Conservation (phyloP, 2,797 vertebrate genomes). For the Enteromius mattozi region DNA sequence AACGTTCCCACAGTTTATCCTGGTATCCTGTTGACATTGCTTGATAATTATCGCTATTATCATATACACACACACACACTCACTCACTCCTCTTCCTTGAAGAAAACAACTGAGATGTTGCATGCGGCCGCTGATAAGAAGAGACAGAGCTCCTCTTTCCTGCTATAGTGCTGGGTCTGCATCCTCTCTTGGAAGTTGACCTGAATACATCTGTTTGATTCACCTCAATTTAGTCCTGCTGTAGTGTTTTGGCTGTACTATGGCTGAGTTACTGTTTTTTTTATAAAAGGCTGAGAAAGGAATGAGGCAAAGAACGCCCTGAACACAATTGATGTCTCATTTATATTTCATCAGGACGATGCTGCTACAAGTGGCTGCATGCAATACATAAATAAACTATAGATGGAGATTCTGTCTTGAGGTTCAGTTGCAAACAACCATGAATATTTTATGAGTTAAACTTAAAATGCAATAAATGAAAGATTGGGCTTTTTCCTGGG, state of each 20-base stretch:
- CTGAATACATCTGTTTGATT: constrained; percentile 38
- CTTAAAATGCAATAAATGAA: constrained; percentile 65
- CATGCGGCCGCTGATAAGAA: constrained; percentile 31
- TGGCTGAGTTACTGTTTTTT: constrained; percentile 25
- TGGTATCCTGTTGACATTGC: constrained; percentile 32
- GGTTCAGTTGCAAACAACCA: constrained; percentile 73
- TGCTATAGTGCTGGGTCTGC: constrained; percentile 27
- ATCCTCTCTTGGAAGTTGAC: constrained; percentile 32
- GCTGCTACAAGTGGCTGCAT: constrained; percentile 63
- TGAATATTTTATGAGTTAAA: constrained; percentile 73
- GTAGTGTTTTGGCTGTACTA: constrained; percentile 12
- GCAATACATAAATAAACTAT: constrained; percentile 73
- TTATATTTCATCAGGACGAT: constrained; percentile 72
- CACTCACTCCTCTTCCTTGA: constrained; percentile 3
- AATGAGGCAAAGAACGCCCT: constrained; percentile 7
- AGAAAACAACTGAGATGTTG: constrained; percentile 34
- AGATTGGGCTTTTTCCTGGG: constrained; percentile 8
- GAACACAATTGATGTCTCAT: constrained; percentile 68
- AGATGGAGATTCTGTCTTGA: constrained; percentile 62
- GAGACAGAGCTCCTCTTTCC: constrained; percentile 31
- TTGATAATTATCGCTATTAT: constrained; percentile 26
- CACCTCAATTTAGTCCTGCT: constrained; percentile 5
- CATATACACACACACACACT: not conserved
- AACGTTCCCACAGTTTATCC: constrained; percentile 7
- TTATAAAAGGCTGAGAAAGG: constrained; percentile 41